Conservation (phyloP, 2,888 invertebrate species). For the Nomada flava region DNA sequence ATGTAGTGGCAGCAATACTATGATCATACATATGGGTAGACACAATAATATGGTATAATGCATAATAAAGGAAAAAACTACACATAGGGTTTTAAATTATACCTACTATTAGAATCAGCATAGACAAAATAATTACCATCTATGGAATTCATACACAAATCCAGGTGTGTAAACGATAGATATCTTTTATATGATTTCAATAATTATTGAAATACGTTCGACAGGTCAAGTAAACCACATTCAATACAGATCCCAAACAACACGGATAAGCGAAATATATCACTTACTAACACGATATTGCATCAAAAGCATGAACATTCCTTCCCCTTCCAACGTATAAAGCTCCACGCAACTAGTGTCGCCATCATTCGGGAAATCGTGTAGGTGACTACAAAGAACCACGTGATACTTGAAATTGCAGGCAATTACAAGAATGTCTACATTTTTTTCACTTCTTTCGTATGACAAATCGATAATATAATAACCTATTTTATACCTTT, state of each 20-base stretch:
- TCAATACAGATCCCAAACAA: slow-evolving; percentile 39
- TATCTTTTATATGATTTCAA: not conserved
- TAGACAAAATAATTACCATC: slow-evolving; percentile 57
- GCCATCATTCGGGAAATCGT: slow-evolving; percentile 55
- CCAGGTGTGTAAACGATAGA: not conserved
- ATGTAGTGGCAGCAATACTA: not conserved
- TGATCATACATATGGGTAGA: slow-evolving; percentile 19
- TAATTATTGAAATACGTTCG: not conserved
- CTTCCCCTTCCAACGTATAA: slow-evolving; percentile 50
- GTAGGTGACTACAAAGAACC: slow-evolving; percentile 27
- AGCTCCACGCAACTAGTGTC: slow-evolving; percentile 39
- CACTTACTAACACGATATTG: slow-evolving; percentile 58
- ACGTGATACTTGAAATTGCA: slow-evolving; percentile 42
- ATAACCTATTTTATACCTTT: slow-evolving; percentile 12
- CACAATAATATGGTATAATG: slow-evolving; percentile 24
- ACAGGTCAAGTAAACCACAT: slow-evolving; percentile 4
- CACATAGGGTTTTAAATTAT: slow-evolving; percentile 28
- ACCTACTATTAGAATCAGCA: slow-evolving; percentile 34
- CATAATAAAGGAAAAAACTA: slow-evolving; percentile 22
- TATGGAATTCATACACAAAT: slow-evolving; percentile 19
- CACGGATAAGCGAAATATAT: slow-evolving; percentile 47
- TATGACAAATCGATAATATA: slow-evolving; percentile 1
- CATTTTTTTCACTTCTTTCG: slow-evolving; percentile 1
- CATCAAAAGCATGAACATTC: slow-evolving; percentile 55
- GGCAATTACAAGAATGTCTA: slow-evolving; percentile 9